These are phyloP conservation scores for Stenolophus ochropezus DNA, from an alignment of 2,888 invertebrate species.

Conservation along the genomic window DNA sequence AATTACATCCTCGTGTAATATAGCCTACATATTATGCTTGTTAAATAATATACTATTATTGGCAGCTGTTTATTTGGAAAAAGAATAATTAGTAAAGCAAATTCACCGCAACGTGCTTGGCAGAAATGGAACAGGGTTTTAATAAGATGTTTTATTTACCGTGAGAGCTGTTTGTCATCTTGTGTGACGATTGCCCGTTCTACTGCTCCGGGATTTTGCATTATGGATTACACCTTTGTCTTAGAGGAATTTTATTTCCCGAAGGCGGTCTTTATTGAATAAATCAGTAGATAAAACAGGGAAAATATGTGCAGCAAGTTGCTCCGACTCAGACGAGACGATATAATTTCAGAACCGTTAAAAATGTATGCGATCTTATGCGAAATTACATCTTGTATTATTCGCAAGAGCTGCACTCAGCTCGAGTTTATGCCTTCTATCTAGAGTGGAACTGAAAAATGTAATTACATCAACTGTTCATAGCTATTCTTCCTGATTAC, in stretches of 20 bases:
- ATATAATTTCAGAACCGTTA: constrained; percentile 32
- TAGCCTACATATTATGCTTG: no score
- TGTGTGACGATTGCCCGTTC: background rate
- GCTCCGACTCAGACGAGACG: background rate
- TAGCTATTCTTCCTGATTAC: background rate
- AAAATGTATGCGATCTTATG: constrained; percentile 34
- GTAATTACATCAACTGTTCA: background rate
- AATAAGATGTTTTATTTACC: background rate
- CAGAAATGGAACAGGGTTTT: background rate
- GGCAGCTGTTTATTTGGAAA: no score
- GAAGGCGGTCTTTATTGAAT: constrained; percentile 43
- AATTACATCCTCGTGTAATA: no score
- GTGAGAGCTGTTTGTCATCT: background rate
- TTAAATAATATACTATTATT: no score
- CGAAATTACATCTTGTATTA: constrained; percentile 34
- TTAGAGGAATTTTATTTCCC: constrained; percentile 28
- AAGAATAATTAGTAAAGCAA: no score
- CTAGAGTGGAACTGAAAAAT: background rate
- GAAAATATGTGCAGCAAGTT: constrained; percentile 18
- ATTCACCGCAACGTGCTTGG: background rate
- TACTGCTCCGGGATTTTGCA: background rate
- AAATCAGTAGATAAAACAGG: constrained; percentile 39
- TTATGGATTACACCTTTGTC: constrained; percentile 18
- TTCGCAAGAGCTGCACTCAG: background rate
- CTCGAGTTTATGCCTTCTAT: background rate